Evolutionary conservation across 1,140 invertebrate species (phyloP).

Genomic region (Pseudobourletiella spinata): DNA sequence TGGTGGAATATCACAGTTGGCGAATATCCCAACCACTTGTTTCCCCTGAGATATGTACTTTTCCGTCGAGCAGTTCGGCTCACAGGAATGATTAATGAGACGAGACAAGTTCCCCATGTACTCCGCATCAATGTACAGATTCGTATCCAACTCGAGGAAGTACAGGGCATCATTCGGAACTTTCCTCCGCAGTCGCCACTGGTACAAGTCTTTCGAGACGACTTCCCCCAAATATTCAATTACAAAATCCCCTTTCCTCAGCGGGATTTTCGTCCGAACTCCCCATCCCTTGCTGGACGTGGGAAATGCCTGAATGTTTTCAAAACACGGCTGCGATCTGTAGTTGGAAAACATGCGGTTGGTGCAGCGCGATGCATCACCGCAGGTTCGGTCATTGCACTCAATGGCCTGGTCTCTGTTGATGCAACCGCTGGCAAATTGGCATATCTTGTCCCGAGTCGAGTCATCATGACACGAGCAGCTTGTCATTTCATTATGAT

Average conservation of each 20-base stretch:
- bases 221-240: slow-evolving; percentile 29
- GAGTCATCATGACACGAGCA: slow-evolving; percentile 10
- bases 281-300: slow-evolving; percentile 27
- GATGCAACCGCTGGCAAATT: slow-evolving; percentile 11
- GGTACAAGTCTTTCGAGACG: slow-evolving; percentile 14
- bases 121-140: slow-evolving; percentile 27
- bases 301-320: not conserved
- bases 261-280: not conserved
- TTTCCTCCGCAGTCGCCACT: slow-evolving; percentile 13
- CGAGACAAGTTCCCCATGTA: slow-evolving; percentile 24
- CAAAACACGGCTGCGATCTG: not conserved
- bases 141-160: slow-evolving; percentile 21
- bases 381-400: slow-evolving; percentile 4
- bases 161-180: slow-evolving; percentile 23
- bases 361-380: slow-evolving; percentile 10
- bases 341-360: slow-evolving; percentile 23
- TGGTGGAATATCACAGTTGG: slow-evolving; percentile 4
- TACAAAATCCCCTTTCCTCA: slow-evolving; percentile 21
- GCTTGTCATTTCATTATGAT: not conserved
- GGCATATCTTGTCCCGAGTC: slow-evolving; percentile 2
- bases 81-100: slow-evolving; percentile 32
- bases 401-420: slow-evolving; percentile 19
- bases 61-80: slow-evolving; percentile 19
- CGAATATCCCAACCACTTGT: slow-evolving; percentile 25
- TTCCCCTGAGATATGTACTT: slow-evolving; percentile 19